These are phyloP conservation scores for Tetrapedia diversipes DNA, from an alignment of 2,888 invertebrate genomes.

Conservation along the genomic window DNA sequence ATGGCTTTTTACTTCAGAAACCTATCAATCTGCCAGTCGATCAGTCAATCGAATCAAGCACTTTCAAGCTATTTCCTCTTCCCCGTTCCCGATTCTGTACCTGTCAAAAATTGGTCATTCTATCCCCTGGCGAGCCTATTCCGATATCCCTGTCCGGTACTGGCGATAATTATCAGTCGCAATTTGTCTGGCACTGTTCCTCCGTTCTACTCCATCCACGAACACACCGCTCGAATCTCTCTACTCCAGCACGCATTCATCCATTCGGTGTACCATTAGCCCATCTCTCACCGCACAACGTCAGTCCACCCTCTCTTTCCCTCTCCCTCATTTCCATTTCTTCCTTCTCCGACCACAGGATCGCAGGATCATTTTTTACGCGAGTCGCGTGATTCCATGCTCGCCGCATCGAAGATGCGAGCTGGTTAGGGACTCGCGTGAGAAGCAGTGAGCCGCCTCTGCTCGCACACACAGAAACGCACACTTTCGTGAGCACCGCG, in stretches of 20 bases:
- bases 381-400: constrained; percentile 58
- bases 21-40: constrained; percentile 23
- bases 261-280: constrained; percentile 43
- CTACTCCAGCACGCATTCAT: constrained; percentile 16
- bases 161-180: constrained; percentile 52
- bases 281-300: constrained; percentile 16
- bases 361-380: constrained; percentile 48
- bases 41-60: constrained; percentile 22
- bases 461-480: too few species aligned
- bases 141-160: constrained; percentile 30
- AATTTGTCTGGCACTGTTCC: constrained; percentile 52
- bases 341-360: neutral
- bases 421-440: constrained; percentile 68
- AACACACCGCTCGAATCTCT: constrained; percentile 27
- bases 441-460: constrained; percentile 53
- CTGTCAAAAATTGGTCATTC: constrained; percentile 40
- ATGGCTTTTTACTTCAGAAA: constrained; percentile 8
- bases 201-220: constrained; percentile 40
- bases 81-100: neutral
- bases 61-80: constrained; percentile 18
- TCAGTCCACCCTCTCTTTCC: neutral
- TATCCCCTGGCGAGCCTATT: constrained; percentile 5
- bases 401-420: constrained; percentile 60
- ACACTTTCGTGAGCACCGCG: constrained; percentile 12
- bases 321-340: neutral